Percentiles rank a stretch among this genome's conserved stretches.
These are phyloP conservation scores for Pseudomyrmex sp. DNA, from an alignment of 1,140 invertebrate species.

Conservation along the genomic window DNA sequence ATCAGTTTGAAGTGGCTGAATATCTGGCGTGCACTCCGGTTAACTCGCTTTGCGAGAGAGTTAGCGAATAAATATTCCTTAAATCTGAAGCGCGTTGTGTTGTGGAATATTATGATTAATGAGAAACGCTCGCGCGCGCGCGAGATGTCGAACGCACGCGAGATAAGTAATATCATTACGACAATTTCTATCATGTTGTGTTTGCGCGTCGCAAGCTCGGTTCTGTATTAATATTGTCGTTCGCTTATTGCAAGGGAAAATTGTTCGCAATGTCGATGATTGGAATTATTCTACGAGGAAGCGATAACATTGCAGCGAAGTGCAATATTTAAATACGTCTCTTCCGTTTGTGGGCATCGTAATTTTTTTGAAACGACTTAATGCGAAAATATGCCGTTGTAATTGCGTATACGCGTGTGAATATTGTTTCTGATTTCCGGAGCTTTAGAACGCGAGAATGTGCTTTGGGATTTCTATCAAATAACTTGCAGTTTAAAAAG, in stretches of 20 bases:
- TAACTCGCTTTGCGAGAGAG: background rate
- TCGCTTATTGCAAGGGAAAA: background rate
- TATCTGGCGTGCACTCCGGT: background rate
- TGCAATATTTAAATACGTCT: background rate
- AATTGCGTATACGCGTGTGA: conserved; percentile 13
- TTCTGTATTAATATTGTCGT: background rate
- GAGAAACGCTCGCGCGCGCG: background rate
- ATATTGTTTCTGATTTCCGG: conserved; percentile 11
- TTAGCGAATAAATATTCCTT: background rate
- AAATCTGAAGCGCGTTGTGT: background rate
- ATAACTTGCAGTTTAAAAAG: conserved; percentile 71
- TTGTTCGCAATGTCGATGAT: conserved; percentile 21
- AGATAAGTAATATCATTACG: conserved; percentile 27
- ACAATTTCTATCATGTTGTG: background rate
- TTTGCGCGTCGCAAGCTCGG: background rate
- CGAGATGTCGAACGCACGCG: background rate
- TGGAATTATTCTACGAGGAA: conserved; percentile 14
- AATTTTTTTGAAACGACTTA: conserved; percentile 55
- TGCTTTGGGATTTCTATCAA: conserved; percentile 65
- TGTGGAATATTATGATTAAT: conserved; percentile 12
- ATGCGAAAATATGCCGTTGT: conserved; percentile 34
- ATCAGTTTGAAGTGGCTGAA: conserved; percentile 7
- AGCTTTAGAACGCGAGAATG: background rate
- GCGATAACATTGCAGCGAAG: background rate
- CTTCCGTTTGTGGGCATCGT: conserved; percentile 29